A percentile compares a stretch with the other conserved stretches of the same genome.
Evolutionary conservation across 2,797 vertebrate species (phyloP).

Genomic region (Pseudopleuronectes americanus): DNA sequence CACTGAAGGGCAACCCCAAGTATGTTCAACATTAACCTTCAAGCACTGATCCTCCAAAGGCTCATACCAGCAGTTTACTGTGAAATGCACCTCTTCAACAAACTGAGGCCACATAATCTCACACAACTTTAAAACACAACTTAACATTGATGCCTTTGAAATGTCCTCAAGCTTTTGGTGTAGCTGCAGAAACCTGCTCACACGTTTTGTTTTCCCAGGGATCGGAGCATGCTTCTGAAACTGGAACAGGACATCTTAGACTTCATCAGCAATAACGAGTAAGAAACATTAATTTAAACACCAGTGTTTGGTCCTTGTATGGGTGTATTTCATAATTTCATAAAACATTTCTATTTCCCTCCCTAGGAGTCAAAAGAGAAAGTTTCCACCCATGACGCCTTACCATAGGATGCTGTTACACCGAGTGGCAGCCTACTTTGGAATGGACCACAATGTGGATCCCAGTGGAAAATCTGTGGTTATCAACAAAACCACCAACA

Average conservation of each 20-base stretch:
- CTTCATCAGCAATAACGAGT: conserved; percentile 99
- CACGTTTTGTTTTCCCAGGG: conserved; percentile 76
- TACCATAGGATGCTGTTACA: conserved; percentile 99
- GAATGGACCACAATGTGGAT: conserved; percentile 99
- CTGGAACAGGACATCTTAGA: conserved; percentile 99
- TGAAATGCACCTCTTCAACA: too few relatives aligned
- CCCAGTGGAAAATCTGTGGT: conserved; percentile 97
- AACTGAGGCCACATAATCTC: too few relatives aligned
- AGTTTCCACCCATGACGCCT: conserved; percentile 98
- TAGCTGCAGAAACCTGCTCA: background rate
- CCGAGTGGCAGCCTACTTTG: conserved; percentile 98
- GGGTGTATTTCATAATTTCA: too few relatives aligned
- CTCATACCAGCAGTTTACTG: background rate
- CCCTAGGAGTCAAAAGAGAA: conserved; percentile 92
- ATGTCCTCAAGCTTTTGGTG: background rate
- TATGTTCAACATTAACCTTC: conserved; percentile 49
- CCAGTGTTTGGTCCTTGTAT: too few relatives aligned
- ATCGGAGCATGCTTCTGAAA: conserved; percentile 99
- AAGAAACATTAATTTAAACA: conserved; percentile 31
- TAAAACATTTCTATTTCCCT: background rate
- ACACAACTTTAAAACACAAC: too few relatives aligned
- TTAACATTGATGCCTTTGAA: too few relatives aligned
- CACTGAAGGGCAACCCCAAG: conserved; percentile 98
- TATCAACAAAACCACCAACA: conserved; percentile 99
- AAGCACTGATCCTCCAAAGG: background rate